A percentile compares a stretch with the other conserved stretches of the same genome.
These are phyloP conservation scores for Ophion ventricosus DNA, from an alignment of 2,888 invertebrate species.

Conservation along the genomic window DNA sequence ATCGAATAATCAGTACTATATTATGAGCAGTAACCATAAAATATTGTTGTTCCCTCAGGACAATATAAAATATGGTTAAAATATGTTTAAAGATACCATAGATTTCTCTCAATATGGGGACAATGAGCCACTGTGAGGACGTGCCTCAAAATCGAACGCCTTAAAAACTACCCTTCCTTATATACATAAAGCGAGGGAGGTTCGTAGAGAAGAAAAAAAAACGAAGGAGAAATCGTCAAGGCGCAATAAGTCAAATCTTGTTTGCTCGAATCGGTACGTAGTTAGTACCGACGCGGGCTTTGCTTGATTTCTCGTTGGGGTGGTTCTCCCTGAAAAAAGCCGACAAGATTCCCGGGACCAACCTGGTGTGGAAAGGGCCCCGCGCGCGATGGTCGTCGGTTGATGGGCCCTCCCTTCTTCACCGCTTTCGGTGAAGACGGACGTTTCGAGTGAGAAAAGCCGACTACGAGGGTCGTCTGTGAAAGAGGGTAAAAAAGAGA, in stretches of 20 bases:
- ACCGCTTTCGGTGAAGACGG: conserved; percentile 32
- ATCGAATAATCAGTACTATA: no score
- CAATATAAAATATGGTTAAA: no score
- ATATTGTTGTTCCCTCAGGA: no score
- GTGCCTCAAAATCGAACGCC: neutral
- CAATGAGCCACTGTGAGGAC: no score
- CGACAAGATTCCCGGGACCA: conserved; percentile 64
- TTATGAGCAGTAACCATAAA: no score
- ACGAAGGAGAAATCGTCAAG: conserved; percentile 75
- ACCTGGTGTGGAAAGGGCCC: conserved; percentile 63
- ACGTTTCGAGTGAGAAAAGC: conserved; percentile 51
- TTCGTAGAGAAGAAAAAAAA: conserved; percentile 3
- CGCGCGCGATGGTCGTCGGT: conserved; percentile 66
- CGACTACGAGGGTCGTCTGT: conserved; percentile 3
- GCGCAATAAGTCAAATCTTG: conserved; percentile 82
- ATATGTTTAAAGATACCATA: no score
- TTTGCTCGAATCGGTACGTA: conserved; percentile 79
- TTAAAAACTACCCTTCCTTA: neutral
- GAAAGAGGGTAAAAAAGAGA: neutral
- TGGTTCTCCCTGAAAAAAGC: conserved; percentile 71
- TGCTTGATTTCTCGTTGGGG: conserved; percentile 71
- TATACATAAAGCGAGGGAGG: neutral
- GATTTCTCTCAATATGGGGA: no score
- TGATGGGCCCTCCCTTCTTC: conserved; percentile 33
- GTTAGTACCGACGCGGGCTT: conserved; percentile 74